These are phyloP conservation scores for Diadegma fenestrale DNA, from an alignment of 2,888 invertebrate genomes.

Conservation along the genomic window DNA sequence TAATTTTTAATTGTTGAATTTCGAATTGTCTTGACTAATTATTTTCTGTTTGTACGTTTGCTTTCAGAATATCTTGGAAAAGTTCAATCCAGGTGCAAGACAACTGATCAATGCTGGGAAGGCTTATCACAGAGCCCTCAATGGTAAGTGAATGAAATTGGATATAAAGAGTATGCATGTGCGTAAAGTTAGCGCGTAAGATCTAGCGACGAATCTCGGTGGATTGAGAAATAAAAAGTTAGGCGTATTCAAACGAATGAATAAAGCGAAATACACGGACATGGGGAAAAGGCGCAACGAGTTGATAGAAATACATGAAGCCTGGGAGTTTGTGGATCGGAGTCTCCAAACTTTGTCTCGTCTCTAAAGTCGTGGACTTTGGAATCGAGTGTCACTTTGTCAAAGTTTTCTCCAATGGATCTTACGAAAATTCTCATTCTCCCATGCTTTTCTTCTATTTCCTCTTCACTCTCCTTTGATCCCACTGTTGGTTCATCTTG, in stretches of 20 bases:
- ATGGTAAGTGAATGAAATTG: conserved; percentile 89
- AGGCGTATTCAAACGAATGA: conserved; percentile 26
- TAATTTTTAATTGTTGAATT: too few relatives aligned
- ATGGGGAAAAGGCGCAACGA: conserved; percentile 34
- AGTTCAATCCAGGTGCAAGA: conserved; percentile 97
- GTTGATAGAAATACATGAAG: conserved; percentile 47
- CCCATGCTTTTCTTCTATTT: conserved; percentile 48
- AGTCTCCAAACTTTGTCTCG: conserved; percentile 70
- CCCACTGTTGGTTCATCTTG: conserved; percentile 53
- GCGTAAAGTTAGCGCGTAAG: not conserved
- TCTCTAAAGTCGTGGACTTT: conserved; percentile 73
- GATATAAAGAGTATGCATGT: conserved; percentile 24
- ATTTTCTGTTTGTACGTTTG: conserved; percentile 79
- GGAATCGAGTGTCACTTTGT: conserved; percentile 77
- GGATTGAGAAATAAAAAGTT: conserved; percentile 1
- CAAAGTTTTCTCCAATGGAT: conserved; percentile 69
- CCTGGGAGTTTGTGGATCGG: conserved; percentile 39
- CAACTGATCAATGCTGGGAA: conserved; percentile 97
- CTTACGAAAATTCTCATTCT: conserved; percentile 56
- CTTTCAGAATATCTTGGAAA: conserved; percentile 97
- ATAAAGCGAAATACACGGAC: conserved; percentile 28
- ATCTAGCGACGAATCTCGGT: not conserved
- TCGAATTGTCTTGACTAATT: not conserved
- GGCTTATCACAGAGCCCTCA: conserved; percentile 96
- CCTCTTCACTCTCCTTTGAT: conserved; percentile 55